Evolutionary conservation across 2,888 invertebrate genomes (phyloP).

Genomic region (Trilocha varians): DNA sequence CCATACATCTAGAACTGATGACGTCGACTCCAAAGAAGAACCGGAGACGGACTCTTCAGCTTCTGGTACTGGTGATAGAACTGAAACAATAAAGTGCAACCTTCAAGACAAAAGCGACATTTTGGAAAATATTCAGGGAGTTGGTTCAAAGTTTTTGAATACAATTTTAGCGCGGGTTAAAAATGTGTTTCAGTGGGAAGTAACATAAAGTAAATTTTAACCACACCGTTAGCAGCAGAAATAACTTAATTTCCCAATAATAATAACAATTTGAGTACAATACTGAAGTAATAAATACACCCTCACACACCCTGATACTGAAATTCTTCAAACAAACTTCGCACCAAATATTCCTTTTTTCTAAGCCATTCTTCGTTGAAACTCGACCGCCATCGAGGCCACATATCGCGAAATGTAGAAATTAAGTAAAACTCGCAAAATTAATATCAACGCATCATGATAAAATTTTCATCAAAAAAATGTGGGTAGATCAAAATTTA

Average conservation of each 20-base stretch:
- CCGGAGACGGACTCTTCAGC: conserved; percentile 10
- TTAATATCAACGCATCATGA: no score
- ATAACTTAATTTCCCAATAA: no score
- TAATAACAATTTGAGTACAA: no score
- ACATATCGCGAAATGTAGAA: not conserved
- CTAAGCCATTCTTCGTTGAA: conserved; percentile 24
- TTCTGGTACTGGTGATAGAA: conserved; percentile 25
- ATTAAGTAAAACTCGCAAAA: not conserved
- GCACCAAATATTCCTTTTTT: conserved; percentile 17
- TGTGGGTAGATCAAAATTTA: not conserved
- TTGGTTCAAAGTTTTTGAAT: no score
- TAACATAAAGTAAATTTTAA: no score
- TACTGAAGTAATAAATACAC: no score
- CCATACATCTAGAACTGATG: not conserved
- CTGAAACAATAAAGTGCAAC: conserved; percentile 12
- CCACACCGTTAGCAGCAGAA: no score
- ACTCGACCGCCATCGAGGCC: conserved; percentile 7
- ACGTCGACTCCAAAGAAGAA: conserved; percentile 1
- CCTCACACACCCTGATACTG: conserved; percentile 26
- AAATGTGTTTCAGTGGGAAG: no score
- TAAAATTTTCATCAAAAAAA: no score
- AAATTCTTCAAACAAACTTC: conserved; percentile 22
- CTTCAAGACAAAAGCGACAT: not conserved
- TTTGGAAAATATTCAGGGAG: not conserved
- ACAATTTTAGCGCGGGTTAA: no score